These are phyloP conservation scores for Lottia scabra DNA, from an alignment of 2,888 invertebrate genomes.

Conservation along the genomic window DNA sequence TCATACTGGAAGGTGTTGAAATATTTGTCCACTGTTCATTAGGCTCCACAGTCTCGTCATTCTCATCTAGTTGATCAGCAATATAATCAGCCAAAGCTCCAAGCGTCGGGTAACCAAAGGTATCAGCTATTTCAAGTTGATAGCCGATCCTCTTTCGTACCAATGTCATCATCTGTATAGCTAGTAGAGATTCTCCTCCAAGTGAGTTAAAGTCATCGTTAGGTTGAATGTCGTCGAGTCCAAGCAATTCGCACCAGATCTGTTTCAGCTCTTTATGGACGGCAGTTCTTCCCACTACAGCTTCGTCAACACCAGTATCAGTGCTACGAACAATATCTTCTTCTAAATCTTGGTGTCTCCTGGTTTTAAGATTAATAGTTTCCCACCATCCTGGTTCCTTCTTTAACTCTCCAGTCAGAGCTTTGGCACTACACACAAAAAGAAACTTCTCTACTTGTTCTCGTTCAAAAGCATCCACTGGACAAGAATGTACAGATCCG, in stretches of 20 bases:
- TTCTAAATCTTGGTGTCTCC: neutral
- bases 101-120: slow-evolving; percentile 15
- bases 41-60: neutral
- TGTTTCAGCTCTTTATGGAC: slow-evolving; percentile 15
- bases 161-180: slow-evolving; percentile 20
- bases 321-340: neutral
- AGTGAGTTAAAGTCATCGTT: slow-evolving; percentile 16
- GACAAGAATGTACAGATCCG: neutral
- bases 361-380: neutral
- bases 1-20: neutral
- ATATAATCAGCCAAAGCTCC: slow-evolving; percentile 6
- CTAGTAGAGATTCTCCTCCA: slow-evolving; percentile 18
- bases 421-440: neutral
- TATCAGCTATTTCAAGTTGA: slow-evolving; percentile 20
- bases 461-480: neutral
- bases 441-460: neutral
- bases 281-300: neutral
- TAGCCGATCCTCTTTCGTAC: slow-evolving; percentile 17
- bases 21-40: neutral
- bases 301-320: neutral
- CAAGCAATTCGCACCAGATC: slow-evolving; percentile 18
- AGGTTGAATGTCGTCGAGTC: slow-evolving; percentile 11
- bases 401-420: neutral
- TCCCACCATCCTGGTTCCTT: neutral
- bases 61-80: neutral